phyloP scores from a whole-genome alignment of 2,797 vertebrate species.

The Syncerus caffer region DNA sequence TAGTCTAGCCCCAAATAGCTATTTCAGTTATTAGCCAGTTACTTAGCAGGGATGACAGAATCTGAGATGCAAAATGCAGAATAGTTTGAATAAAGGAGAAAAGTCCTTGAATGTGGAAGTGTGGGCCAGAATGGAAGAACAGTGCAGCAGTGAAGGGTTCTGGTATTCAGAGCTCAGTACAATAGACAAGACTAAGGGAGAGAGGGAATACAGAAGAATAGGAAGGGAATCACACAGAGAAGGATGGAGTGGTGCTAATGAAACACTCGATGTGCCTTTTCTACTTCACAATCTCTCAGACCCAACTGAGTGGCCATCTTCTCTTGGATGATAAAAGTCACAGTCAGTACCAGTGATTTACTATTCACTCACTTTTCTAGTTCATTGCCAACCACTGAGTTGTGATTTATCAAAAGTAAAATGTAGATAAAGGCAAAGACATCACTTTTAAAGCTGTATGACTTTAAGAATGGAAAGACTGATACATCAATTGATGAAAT shows the following conservation, averaged over 20 bases:
- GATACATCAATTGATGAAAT: not conserved
- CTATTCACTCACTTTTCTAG: constrained; percentile 39
- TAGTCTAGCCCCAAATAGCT: not conserved
- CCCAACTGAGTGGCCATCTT: constrained; percentile 32
- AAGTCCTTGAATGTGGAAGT: not conserved
- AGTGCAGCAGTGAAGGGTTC: not conserved
- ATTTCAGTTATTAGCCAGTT: not conserved
- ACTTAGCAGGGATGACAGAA: not conserved
- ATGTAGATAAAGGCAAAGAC: constrained; percentile 35
- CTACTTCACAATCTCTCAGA: constrained; percentile 8
- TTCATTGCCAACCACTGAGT: constrained; percentile 34
- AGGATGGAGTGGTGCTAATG: constrained; percentile 40
- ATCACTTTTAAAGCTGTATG: constrained; percentile 35
- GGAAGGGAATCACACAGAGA: not conserved
- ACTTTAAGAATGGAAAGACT: constrained; percentile 49
- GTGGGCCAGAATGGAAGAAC: not conserved
- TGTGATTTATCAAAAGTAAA: constrained; percentile 58
- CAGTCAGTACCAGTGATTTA: constrained; percentile 44
- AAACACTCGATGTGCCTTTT: constrained; percentile 25
- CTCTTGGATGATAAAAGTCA: constrained; percentile 53
- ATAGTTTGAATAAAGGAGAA: constrained; percentile 10
- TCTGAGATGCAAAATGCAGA: not conserved
- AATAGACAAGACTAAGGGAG: not conserved
- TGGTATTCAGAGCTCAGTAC: not conserved
- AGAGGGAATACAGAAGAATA: not conserved